Evolutionary conservation across 2,888 invertebrate species (phyloP).

Genomic region (Oscheius myriophilus): DNA sequence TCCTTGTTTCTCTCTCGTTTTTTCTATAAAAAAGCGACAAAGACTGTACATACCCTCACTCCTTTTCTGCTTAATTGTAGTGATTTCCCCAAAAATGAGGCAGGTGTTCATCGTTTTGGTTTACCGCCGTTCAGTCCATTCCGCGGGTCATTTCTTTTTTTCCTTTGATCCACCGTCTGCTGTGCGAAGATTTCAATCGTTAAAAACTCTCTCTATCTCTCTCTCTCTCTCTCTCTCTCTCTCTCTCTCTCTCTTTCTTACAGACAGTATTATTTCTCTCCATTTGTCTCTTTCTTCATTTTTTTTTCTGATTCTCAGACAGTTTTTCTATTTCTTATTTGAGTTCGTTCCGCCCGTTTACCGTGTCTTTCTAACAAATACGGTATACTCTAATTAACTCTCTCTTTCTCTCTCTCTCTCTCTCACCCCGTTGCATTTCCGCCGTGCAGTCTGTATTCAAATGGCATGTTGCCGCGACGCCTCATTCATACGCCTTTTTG

Average conservation of each 20-base stretch:
- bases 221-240: not conserved
- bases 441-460: not conserved
- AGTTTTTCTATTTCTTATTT: not conserved
- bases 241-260: too few species aligned
- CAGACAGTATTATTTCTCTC: too few species aligned
- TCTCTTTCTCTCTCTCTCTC: slow-evolving; percentile 7
- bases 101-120: not conserved
- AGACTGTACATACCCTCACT: not conserved
- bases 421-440: not conserved
- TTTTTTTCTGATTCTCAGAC: not conserved
- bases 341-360: not conserved
- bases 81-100: not conserved
- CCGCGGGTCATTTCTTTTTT: not conserved
- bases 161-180: not conserved
- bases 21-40: too few species aligned
- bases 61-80: not conserved
- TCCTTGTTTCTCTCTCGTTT: too few species aligned
- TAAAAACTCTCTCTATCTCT: not conserved
- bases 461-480: not conserved
- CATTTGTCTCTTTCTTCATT: not conserved
- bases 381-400: not conserved
- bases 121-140: not conserved
- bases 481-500: not conserved
- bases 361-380: slow-evolving; percentile 5
- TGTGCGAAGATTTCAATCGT: not conserved